Evolutionary conservation across 1,140 invertebrate genomes (phyloP).

Genomic region (Carcinoscorpius rotundicauda): DNA sequence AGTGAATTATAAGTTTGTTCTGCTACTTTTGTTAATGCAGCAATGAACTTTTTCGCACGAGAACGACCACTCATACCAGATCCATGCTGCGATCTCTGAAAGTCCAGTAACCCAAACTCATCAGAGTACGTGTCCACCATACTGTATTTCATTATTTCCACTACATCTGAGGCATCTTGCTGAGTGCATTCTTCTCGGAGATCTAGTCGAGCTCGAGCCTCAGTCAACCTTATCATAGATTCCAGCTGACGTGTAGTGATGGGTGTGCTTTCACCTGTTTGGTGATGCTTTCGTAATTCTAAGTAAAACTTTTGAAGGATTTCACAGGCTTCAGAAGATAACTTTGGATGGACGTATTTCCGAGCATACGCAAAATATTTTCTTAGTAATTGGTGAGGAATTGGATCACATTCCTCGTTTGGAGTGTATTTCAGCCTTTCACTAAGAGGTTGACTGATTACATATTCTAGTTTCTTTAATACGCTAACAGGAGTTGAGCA

Average conservation of each 20-base stretch:
- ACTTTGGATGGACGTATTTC: conserved; percentile 70
- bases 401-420: conserved; percentile 49
- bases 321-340: conserved; percentile 53
- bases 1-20: conserved; percentile 48
- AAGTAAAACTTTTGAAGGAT: conserved; percentile 70
- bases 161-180: conserved; percentile 69
- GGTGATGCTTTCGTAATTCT: conserved; percentile 53
- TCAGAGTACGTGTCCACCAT: conserved; percentile 60
- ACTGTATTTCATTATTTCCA: conserved; percentile 71
- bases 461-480: neutral
- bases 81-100: conserved; percentile 53
- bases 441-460: conserved; percentile 30
- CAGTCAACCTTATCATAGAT: conserved; percentile 73
- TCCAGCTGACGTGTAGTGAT: conserved; percentile 75
- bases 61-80: conserved; percentile 54
- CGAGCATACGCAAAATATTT: conserved; percentile 87
- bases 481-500: no score
- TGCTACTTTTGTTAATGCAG: conserved; percentile 49
- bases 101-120: conserved; percentile 52
- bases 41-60: conserved; percentile 61
- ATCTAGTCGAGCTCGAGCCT: conserved; percentile 75
- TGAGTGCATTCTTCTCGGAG: conserved; percentile 61
- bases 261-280: conserved; percentile 47
- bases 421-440: conserved; percentile 47
- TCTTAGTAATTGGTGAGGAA: conserved; percentile 60